These are phyloP conservation scores for Apodemia mormo DNA, from an alignment of 2,888 invertebrate genomes.

Conservation along the genomic window DNA sequence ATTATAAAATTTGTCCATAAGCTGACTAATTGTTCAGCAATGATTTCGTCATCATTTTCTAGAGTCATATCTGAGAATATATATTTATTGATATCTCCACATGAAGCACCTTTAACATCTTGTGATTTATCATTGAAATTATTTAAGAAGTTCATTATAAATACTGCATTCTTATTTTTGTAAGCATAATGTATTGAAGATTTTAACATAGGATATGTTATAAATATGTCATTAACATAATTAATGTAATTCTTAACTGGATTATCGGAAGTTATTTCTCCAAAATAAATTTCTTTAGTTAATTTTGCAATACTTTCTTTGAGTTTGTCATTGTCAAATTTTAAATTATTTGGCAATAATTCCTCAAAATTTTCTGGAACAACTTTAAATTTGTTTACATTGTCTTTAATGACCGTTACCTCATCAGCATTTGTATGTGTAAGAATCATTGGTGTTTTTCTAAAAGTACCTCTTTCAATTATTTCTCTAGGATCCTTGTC, in stretches of 20 bases:
- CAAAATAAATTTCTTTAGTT: conserved; percentile 57
- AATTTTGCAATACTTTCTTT: conserved; percentile 50
- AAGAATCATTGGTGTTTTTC: conserved; percentile 58
- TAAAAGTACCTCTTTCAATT: conserved; percentile 47
- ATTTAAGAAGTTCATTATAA: conserved; percentile 54
- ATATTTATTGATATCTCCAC: conserved; percentile 49
- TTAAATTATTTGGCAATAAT: conserved; percentile 61
- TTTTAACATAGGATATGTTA: conserved; percentile 60
- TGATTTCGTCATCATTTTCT: conserved; percentile 40
- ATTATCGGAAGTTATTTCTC: conserved; percentile 29
- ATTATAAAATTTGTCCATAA: conserved; percentile 62
- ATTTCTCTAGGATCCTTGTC: conserved; percentile 55
- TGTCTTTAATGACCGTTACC: conserved; percentile 42
- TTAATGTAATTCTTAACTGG: conserved; percentile 48
- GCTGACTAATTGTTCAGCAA: conserved; percentile 46
- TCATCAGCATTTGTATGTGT: conserved; percentile 50
- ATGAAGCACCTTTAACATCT: conserved; percentile 29
- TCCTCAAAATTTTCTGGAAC: conserved; percentile 51
- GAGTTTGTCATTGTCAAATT: conserved; percentile 46
- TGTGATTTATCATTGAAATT: conserved; percentile 25
- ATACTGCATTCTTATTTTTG: conserved; percentile 51
- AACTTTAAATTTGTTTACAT: conserved; percentile 43
- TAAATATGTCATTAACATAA: conserved; percentile 60
- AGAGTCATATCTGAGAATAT: conserved; percentile 44
- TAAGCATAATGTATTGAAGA: conserved; percentile 53